phyloP scores from a whole-genome alignment of 2,888 invertebrate genomes.

The Oegoconia quadripuncta region DNA sequence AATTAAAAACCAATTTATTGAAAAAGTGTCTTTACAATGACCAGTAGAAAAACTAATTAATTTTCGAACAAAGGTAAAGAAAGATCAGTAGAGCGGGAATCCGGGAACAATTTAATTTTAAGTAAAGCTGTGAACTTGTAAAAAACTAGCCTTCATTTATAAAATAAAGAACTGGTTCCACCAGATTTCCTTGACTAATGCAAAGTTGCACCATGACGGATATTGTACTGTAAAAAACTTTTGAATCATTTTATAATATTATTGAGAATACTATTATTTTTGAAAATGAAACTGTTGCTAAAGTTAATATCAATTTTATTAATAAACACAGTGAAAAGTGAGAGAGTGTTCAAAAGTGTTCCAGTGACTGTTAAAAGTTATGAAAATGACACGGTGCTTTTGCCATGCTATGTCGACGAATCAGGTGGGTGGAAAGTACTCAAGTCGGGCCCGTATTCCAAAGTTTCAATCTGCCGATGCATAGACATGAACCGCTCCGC shows the following conservation, averaged over 20 bases:
- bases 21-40: too few species aligned
- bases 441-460: too few species aligned
- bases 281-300: conserved; percentile 25
- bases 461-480: too few species aligned
- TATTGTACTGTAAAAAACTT: background rate
- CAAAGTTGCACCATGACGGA: background rate
- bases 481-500: too few species aligned
- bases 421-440: too few species aligned
- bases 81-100: conserved; percentile 6
- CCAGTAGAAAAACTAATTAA: too few species aligned
- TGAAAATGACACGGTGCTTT: conserved; percentile 86
- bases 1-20: too few species aligned
- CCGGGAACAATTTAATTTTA: conserved; percentile 6
- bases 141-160: background rate
- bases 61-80: conserved; percentile 2
- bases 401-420: conserved; percentile 87
- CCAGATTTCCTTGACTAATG: too few species aligned
- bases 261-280: background rate
- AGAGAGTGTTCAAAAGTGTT: conserved; percentile 81
- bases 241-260: background rate
- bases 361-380: conserved; percentile 87
- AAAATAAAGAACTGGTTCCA: background rate
- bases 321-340: conserved; percentile 37
- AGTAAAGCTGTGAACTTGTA: conserved; percentile 4
- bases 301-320: conserved; percentile 24